These are phyloP conservation scores for Atlantisia rogersi DNA, from an alignment of 2,113 vertebrate genomes.

Conservation along the genomic window DNA sequence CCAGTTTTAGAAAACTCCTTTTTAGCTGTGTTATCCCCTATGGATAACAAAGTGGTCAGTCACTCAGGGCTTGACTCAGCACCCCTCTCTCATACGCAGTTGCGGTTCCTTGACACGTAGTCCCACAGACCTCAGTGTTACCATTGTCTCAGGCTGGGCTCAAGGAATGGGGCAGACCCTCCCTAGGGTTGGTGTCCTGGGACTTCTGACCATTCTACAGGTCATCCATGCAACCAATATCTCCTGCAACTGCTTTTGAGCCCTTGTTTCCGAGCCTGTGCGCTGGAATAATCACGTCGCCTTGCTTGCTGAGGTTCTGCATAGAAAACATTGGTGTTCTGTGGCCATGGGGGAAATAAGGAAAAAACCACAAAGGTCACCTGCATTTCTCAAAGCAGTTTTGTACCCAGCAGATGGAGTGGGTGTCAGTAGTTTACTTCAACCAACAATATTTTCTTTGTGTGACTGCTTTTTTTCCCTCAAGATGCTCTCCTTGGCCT, in stretches of 20 bases:
- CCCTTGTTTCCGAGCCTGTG: neutral
- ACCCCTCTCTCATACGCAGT: neutral
- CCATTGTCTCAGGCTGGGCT: neutral
- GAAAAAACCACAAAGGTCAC: neutral
- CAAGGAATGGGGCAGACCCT: neutral
- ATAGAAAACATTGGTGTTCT: neutral
- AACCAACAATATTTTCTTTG: neutral
- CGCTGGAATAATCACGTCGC: neutral
- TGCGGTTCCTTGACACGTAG: neutral
- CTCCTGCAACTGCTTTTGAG: neutral
- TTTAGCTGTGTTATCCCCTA: neutral
- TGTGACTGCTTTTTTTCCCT: neutral
- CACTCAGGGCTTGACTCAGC: neutral
- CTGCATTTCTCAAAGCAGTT: neutral
- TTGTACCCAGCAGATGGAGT: neutral
- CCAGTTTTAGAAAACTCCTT: constrained; percentile 45
- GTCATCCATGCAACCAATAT: neutral
- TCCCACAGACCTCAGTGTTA: neutral
- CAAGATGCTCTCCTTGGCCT: neutral
- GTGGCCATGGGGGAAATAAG: neutral
- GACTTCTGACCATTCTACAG: neutral
- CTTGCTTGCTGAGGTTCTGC: neutral
- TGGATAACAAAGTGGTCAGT: neutral
- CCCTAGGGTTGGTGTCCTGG: rapidly evolving
- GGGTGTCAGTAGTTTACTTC: neutral